Percentiles rank a stretch among this genome's conserved stretches.
These are phyloP conservation scores for Oncorhynchus clarkii DNA, from an alignment of 2,113 vertebrate species.

Conservation along the genomic window DNA sequence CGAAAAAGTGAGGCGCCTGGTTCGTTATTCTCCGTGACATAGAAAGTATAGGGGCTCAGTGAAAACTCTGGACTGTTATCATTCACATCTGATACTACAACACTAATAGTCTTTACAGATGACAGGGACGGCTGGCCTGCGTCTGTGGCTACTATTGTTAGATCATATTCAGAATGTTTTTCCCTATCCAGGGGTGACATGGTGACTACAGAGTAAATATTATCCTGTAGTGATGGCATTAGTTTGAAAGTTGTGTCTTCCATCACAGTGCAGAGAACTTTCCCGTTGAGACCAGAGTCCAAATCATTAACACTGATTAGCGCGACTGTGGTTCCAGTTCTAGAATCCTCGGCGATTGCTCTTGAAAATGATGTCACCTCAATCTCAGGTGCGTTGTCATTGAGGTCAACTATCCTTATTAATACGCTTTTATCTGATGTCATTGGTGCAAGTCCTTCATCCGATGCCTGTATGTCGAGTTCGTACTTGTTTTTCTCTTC, in stretches of 20 bases:
- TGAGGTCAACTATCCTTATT: conserved; percentile 56
- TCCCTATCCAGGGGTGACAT: conserved; percentile 51
- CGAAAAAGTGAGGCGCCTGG: conserved; percentile 45
- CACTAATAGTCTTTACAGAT: conserved; percentile 35
- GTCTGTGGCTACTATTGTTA: conserved; percentile 53
- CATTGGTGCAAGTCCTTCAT: conserved; percentile 43
- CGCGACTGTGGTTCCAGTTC: conserved; percentile 52
- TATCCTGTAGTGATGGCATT: conserved; percentile 43
- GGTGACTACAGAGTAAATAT: conserved; percentile 58
- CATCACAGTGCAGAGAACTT: conserved; percentile 70
- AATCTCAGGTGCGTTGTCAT: conserved; percentile 81
- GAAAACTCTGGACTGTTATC: conserved; percentile 61
- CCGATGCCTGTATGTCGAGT: conserved; percentile 59
- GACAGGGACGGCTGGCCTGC: conserved; percentile 44
- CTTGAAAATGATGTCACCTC: conserved; percentile 82
- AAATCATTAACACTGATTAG: conserved; percentile 54
- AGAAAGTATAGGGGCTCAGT: conserved; percentile 39
- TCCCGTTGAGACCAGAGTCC: conserved; percentile 59
- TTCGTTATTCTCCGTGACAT: conserved; percentile 54
- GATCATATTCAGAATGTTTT: conserved; percentile 32
- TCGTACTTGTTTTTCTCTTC: conserved; percentile 43
- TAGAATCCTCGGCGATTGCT: conserved; percentile 64
- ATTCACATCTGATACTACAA: conserved; percentile 62
- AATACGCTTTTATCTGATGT: conserved; percentile 36
- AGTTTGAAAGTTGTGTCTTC: conserved; percentile 47